phyloP scores from a whole-genome alignment of 2,888 invertebrate genomes.

The Noctua comes region DNA sequence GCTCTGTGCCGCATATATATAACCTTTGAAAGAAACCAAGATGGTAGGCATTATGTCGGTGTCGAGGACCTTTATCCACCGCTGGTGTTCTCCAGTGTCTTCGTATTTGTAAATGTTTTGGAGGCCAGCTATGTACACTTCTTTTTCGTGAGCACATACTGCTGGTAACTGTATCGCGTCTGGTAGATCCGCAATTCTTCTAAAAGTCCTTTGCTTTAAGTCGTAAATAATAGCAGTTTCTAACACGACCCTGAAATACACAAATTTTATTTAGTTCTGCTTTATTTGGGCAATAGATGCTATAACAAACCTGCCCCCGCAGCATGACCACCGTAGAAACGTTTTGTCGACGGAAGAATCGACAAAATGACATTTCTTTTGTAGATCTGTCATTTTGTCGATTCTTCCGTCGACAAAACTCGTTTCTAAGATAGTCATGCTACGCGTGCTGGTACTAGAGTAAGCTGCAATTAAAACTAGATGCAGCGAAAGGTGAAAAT shows the following conservation, averaged over 20 bases:
- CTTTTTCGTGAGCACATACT: constrained; percentile 77
- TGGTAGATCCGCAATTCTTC: constrained; percentile 79
- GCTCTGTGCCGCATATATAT: constrained; percentile 82
- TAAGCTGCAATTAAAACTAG: neutral
- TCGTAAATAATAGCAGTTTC: constrained; percentile 80
- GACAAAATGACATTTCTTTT: no score
- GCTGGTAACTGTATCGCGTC: constrained; percentile 84
- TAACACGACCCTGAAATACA: constrained; percentile 80
- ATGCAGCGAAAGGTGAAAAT: neutral
- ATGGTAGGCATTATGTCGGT: constrained; percentile 76
- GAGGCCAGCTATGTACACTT: constrained; percentile 79
- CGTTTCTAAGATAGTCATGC: no score
- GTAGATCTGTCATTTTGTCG: no score
- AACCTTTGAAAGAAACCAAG: constrained; percentile 78
- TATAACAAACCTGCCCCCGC: neutral
- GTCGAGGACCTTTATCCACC: constrained; percentile 73
- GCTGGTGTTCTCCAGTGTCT: constrained; percentile 70
- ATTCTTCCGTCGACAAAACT: no score
- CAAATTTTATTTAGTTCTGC: constrained; percentile 6
- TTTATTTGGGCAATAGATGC: neutral
- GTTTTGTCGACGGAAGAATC: no score
- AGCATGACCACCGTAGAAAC: no score
- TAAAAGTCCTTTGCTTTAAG: constrained; percentile 76
- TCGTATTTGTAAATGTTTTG: constrained; percentile 80
- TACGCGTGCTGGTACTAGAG: no score